Percentiles rank a stretch among this genome's conserved stretches.
These are phyloP conservation scores for Acipenser ruthenus DNA, from an alignment of 2,797 vertebrate genomes.

Conservation along the genomic window DNA sequence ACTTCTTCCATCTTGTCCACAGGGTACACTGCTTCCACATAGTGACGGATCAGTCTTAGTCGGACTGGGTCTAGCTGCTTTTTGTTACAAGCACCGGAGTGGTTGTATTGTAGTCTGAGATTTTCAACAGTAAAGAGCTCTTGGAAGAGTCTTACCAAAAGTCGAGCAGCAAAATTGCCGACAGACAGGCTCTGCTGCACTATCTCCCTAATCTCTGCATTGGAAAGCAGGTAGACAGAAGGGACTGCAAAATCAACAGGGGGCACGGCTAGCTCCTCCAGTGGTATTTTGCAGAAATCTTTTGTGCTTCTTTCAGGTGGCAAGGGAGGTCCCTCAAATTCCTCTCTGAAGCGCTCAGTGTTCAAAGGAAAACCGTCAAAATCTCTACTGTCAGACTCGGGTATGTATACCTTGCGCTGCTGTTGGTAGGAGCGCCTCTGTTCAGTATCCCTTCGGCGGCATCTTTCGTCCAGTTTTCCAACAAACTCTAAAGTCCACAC, in stretches of 20 bases:
- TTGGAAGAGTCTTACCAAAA: conserved; percentile 88
- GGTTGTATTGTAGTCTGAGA: conserved; percentile 95
- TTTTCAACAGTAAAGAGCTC: conserved; percentile 96
- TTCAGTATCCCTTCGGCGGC: conserved; percentile 88
- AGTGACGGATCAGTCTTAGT: conserved; percentile 88
- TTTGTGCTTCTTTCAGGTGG: conserved; percentile 93
- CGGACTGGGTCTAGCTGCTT: conserved; percentile 93
- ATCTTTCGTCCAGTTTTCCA: conserved; percentile 90
- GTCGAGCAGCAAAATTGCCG: conserved; percentile 91
- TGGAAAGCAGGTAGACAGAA: conserved; percentile 77
- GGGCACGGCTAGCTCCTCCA: conserved; percentile 82
- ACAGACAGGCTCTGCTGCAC: conserved; percentile 95
- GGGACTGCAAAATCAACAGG: conserved; percentile 86
- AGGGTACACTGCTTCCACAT: conserved; percentile 95
- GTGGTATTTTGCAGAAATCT: conserved; percentile 95
- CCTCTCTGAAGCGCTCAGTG: conserved; percentile 71
- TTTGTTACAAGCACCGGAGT: conserved; percentile 98
- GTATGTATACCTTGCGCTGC: conserved; percentile 76
- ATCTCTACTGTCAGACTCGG: conserved; percentile 73
- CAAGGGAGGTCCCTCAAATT: conserved; percentile 74
- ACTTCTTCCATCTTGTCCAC: conserved; percentile 99
- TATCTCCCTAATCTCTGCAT: conserved; percentile 88
- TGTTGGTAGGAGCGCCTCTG: conserved; percentile 89
- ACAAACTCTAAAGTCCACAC: conserved; percentile 96
- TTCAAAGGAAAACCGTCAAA: conserved; percentile 60